These are phyloP conservation scores for Herminia tarsipennalis DNA, from an alignment of 2,888 invertebrate genomes.

Conservation along the genomic window DNA sequence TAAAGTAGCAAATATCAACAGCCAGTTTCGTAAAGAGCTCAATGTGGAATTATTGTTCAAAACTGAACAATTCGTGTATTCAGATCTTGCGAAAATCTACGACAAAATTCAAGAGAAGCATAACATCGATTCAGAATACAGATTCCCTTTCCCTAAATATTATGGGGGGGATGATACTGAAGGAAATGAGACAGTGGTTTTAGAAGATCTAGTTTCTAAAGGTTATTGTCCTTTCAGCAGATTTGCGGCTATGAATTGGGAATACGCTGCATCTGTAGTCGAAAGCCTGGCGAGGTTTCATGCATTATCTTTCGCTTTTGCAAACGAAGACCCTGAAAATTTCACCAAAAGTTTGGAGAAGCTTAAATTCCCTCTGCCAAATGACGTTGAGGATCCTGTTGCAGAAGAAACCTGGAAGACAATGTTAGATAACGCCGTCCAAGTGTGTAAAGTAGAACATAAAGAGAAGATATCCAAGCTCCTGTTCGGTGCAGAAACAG, in stretches of 20 bases:
- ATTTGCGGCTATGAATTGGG: constrained; percentile 54
- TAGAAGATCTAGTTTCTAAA: constrained; percentile 57
- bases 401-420: constrained; percentile 27
- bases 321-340: constrained; percentile 55
- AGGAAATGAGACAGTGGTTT: constrained; percentile 54
- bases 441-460: constrained; percentile 45
- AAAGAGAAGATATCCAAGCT: constrained; percentile 39
- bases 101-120: constrained; percentile 45
- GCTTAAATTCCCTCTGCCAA: constrained; percentile 21
- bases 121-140: constrained; percentile 38
- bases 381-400: constrained; percentile 2
- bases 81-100: constrained; percentile 33
- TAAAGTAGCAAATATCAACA: constrained; percentile 54
- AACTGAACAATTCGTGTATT: constrained; percentile 52
- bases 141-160: constrained; percentile 50
- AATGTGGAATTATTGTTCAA: constrained; percentile 39
- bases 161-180: constrained; percentile 45
- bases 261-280: constrained; percentile 53
- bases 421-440: constrained; percentile 33
- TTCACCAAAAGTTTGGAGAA: constrained; percentile 32
- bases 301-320: constrained; percentile 64
- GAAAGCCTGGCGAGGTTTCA: constrained; percentile 62
- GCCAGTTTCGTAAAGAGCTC: constrained; percentile 38
- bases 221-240: constrained; percentile 51
- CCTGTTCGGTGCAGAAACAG: constrained; percentile 15